These are phyloP conservation scores for Gortyna flavago DNA, from an alignment of 2,888 invertebrate genomes.

Conservation along the genomic window DNA sequence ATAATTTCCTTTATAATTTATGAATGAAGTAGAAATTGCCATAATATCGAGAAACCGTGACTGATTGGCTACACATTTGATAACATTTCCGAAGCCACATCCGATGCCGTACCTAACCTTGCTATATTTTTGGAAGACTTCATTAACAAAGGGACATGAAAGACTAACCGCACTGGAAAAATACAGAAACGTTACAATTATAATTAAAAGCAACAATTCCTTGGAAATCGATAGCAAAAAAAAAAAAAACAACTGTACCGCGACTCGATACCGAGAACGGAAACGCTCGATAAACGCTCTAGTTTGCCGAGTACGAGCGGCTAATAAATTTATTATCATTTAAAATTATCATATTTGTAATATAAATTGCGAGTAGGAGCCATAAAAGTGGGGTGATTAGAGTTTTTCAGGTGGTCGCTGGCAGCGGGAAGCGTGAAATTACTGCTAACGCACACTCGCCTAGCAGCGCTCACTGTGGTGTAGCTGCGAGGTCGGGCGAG, in stretches of 20 bases:
- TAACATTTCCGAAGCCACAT: slow-evolving; percentile 63
- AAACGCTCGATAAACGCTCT: slow-evolving; percentile 84
- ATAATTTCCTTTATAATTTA: slow-evolving; percentile 28
- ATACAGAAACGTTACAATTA: slow-evolving; percentile 71
- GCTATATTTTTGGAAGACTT: slow-evolving; percentile 63
- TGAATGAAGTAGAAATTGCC: slow-evolving; percentile 51
- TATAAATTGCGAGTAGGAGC: slow-evolving; percentile 76
- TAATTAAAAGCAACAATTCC: slow-evolving; percentile 77
- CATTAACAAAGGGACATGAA: slow-evolving; percentile 68
- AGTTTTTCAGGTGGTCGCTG: slow-evolving; percentile 79
- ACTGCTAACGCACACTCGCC: slow-evolving; percentile 71
- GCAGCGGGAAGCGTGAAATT: slow-evolving; percentile 83
- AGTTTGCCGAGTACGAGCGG: slow-evolving; percentile 71
- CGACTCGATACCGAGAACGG: slow-evolving; percentile 78
- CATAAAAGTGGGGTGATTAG: slow-evolving; percentile 78
- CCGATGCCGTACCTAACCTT: slow-evolving; percentile 53
- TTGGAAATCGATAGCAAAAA: slow-evolving; percentile 81
- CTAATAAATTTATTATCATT: slow-evolving; percentile 81
- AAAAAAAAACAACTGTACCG: slow-evolving; percentile 67
- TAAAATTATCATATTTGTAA: slow-evolving; percentile 83
- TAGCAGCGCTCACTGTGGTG: slow-evolving; percentile 8
- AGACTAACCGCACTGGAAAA: slow-evolving; percentile 75
- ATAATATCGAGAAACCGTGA: slow-evolving; percentile 48
- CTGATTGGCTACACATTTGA: slow-evolving; percentile 52
- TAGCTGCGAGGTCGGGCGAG: not conserved